Percentiles rank a stretch among this genome's conserved stretches.
phyloP scores from a whole-genome alignment of 2,888 invertebrate species.

The Piscicola geometra region DNA sequence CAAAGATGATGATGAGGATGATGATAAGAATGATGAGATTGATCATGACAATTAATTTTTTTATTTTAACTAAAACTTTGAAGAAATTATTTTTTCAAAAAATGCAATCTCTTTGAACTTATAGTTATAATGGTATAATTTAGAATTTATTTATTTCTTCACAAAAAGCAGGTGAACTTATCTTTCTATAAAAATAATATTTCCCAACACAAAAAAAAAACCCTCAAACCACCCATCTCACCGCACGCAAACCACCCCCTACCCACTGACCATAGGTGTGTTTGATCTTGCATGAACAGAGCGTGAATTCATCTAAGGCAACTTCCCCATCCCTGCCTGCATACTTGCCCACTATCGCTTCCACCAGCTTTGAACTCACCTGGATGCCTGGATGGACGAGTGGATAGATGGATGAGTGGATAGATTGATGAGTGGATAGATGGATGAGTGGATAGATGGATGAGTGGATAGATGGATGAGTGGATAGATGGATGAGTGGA shows the following conservation, averaged over 20 bases:
- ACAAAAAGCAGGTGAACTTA: too few species aligned
- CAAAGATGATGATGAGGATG: too few species aligned
- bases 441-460: too few species aligned
- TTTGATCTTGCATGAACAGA: conserved; percentile 31
- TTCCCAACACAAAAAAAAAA: not conserved
- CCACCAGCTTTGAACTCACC: conserved; percentile 8
- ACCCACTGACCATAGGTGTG: conserved; percentile 21
- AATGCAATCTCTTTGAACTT: too few species aligned
- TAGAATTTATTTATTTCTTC: too few species aligned
- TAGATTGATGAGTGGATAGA: too few species aligned
- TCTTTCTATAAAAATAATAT: not conserved
- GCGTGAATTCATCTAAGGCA: conserved; percentile 19
- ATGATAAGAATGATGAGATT: too few species aligned
- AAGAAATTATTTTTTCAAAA: not conserved
- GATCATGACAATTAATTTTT: not conserved
- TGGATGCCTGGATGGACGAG: conserved; percentile 27
- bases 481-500: too few species aligned
- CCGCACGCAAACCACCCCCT: not conserved
- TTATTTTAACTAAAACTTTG: not conserved
- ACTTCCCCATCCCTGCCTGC: conserved; percentile 17
- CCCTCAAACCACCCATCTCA: not conserved
- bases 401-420: too few species aligned
- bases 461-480: too few species aligned
- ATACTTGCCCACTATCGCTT: conserved; percentile 30
- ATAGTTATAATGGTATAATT: too few species aligned